Evolutionary conservation across 2,888 invertebrate genomes (phyloP).

Genomic region (Spodoptera exigua): DNA sequence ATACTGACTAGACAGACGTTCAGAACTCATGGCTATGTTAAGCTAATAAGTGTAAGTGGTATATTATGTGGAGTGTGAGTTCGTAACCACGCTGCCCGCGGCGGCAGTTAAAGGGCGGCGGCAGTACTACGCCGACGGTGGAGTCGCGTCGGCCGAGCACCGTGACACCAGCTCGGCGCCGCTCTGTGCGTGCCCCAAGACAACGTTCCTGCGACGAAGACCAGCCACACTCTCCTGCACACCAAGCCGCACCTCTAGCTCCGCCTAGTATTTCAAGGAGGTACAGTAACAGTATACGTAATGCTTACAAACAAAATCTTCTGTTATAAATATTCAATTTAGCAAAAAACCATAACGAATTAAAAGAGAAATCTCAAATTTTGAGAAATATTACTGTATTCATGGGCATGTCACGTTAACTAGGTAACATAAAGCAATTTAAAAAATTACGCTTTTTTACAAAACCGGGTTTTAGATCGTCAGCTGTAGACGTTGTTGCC

Average conservation of each 20-base stretch:
- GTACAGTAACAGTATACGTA: slow-evolving; percentile 64
- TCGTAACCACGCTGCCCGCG: slow-evolving; percentile 86
- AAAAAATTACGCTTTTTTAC: no score
- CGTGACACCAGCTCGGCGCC: slow-evolving; percentile 89
- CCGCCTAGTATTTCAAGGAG: slow-evolving; percentile 93
- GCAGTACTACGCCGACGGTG: slow-evolving; percentile 87
- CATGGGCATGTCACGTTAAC: background rate
- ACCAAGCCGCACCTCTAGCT: slow-evolving; percentile 90
- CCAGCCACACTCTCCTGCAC: slow-evolving; percentile 67
- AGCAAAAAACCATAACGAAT: no score
- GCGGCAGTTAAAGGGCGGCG: slow-evolving; percentile 92
- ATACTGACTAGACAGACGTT: no score
- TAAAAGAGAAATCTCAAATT: no score
- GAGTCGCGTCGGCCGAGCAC: slow-evolving; percentile 91
- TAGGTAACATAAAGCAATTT: background rate
- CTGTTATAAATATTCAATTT: no score
- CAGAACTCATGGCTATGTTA: no score
- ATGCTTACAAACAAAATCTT: background rate
- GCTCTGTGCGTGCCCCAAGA: slow-evolving; percentile 90
- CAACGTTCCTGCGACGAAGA: slow-evolving; percentile 97
- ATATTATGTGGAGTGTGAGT: slow-evolving; percentile 53
- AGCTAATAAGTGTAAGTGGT: background rate
- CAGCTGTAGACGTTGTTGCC: slow-evolving; percentile 95
- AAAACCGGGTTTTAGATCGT: slow-evolving; percentile 86
- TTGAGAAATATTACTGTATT: no score